A percentile compares a stretch with the other conserved stretches of the same genome.
Conservation (phyloP, 2,888 invertebrate genomes). For the Cheiracanthium punctorium region DNA sequence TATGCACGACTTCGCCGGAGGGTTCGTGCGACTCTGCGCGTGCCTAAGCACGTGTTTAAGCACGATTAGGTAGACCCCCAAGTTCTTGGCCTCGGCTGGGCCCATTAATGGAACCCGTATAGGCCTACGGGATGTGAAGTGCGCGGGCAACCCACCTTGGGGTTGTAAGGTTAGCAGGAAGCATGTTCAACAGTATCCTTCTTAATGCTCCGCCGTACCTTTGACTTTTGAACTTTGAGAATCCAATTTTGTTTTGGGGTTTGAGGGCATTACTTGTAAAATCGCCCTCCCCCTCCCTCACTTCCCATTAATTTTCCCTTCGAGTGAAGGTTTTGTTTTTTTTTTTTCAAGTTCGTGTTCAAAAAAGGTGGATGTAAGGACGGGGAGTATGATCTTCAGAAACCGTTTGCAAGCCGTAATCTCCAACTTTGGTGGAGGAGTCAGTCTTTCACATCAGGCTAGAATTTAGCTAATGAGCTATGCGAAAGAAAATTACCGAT, state of each 20-base stretch:
- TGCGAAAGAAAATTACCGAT: background rate
- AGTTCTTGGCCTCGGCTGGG: too few species aligned
- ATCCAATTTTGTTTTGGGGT: conserved; percentile 34
- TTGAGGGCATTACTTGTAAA: conserved; percentile 10
- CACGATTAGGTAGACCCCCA: conserved; percentile 57
- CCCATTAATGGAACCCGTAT: conserved; percentile 55
- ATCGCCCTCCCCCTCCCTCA: background rate
- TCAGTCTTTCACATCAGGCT: background rate
- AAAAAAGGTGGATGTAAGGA: conserved; percentile 43
- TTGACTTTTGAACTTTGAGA: conserved; percentile 41
- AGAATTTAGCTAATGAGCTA: background rate
- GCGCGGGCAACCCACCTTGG: conserved; percentile 37
- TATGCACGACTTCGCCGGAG: conserved; percentile 51
- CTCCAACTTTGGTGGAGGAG: conserved; percentile 42
- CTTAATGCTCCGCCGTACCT: conserved; percentile 40
- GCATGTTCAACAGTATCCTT: conserved; percentile 58
- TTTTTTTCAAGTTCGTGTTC: conserved; percentile 33
- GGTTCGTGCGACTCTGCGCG: conserved; percentile 64
- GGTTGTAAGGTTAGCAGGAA: conserved; percentile 56
- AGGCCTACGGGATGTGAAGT: conserved; percentile 41
- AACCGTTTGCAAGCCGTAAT: conserved; percentile 46
- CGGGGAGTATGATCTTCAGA: conserved; percentile 21
- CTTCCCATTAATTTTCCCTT: conserved; percentile 44
- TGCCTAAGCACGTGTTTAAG: conserved; percentile 57
- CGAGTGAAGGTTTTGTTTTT: conserved; percentile 49